Evolutionary conservation across 1,140 invertebrate genomes (phyloP).

Genomic region (Lepidotrigona ventralis): DNA sequence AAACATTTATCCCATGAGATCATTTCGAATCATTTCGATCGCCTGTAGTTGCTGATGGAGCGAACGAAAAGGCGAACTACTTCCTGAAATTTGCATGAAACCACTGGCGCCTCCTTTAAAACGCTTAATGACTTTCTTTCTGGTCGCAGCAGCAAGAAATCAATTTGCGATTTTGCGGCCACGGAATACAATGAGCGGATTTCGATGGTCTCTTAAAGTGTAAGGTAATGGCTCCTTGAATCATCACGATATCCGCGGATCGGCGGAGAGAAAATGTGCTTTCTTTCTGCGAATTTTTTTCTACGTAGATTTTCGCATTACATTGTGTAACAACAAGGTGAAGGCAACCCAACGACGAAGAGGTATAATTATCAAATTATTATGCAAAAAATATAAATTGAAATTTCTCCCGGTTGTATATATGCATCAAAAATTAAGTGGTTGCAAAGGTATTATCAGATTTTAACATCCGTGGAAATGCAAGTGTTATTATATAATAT

Average conservation of each 20-base stretch:
- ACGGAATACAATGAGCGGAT: neutral
- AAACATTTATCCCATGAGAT: too few species aligned
- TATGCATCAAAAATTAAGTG: too few species aligned
- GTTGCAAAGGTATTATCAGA: too few species aligned
- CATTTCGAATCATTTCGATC: neutral
- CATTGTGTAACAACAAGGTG: neutral
- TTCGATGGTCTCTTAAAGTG: neutral
- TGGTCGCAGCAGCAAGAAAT: neutral
- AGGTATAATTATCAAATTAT: neutral
- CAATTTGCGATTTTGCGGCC: neutral
- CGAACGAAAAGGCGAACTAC: neutral
- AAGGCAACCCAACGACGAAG: neutral
- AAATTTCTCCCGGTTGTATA: too few species aligned
- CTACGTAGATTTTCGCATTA: neutral
- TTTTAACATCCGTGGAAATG: too few species aligned
- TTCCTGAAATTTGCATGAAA: neutral
- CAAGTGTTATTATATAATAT: too few species aligned
- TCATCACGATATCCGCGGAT: neutral
- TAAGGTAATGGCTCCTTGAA: neutral
- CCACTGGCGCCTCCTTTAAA: neutral
- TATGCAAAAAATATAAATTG: neutral
- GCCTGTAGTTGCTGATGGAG: neutral
- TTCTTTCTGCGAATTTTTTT: neutral
- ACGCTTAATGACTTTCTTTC: constrained; percentile 22
- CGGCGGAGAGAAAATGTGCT: neutral